Conservation (phyloP, 2,797 vertebrate genomes). For the Notoglanidium macrostoma region DNA sequence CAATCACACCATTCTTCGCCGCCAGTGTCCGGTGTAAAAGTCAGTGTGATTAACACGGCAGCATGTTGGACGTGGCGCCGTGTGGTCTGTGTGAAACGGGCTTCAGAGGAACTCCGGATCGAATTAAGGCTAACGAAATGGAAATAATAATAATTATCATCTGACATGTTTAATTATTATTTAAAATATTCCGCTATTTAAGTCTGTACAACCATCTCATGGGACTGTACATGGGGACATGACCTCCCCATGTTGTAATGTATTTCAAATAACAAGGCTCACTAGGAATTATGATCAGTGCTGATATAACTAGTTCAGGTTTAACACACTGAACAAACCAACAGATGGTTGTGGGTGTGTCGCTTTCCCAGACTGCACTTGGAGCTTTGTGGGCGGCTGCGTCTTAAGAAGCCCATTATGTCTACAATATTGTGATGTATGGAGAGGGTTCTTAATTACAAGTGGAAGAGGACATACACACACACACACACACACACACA, state of each 20-base stretch:
- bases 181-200: not conserved
- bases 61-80: too few species aligned
- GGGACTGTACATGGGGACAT: not conserved
- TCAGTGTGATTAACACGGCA: too few species aligned
- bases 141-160: not conserved
- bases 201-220: not conserved
- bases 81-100: not conserved
- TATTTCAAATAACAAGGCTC: not conserved
- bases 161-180: not conserved
- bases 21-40: not conserved
- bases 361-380: constrained; percentile 1
- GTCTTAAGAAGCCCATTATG: constrained; percentile 40
- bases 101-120: not conserved
- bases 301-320: not conserved
- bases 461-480: constrained; percentile 9
- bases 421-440: constrained; percentile 33
- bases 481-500: not conserved
- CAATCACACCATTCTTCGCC: not conserved
- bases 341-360: constrained; percentile 43
- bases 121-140: too few species aligned
- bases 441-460: constrained; percentile 29
- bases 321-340: not conserved
- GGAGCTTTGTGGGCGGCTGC: constrained; percentile 28
- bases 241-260: not conserved
- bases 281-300: too few species aligned